Percentiles rank a stretch among this genome's conserved stretches.
phyloP scores from a whole-genome alignment of 2,888 invertebrate genomes.

The Hanleya hanleyi region DNA sequence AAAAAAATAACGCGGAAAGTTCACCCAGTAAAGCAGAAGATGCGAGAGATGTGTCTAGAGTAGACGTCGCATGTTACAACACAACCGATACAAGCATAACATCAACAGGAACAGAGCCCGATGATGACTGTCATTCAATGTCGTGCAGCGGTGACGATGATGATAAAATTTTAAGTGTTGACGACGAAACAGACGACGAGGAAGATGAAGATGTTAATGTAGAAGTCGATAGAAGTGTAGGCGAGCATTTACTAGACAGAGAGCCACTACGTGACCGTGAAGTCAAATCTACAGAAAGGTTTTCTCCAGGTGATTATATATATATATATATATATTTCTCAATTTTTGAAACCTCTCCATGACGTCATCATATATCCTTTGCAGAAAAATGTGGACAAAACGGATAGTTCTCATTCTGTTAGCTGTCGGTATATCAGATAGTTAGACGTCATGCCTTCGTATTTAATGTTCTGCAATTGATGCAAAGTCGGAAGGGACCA shows the following conservation, averaged over 20 bases:
- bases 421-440: too few species aligned
- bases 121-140: slow-evolving; percentile 3
- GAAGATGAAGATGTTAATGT: slow-evolving; percentile 9
- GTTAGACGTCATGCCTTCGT: too few species aligned
- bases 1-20: slow-evolving; percentile 4
- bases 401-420: too few species aligned
- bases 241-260: slow-evolving; percentile 9
- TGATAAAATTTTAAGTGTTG: slow-evolving; percentile 30
- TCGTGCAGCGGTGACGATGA: slow-evolving; percentile 15
- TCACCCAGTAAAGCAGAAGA: not conserved
- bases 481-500: too few species aligned
- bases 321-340: too few species aligned
- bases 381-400: too few species aligned
- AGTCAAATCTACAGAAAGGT: too few species aligned
- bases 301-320: too few species aligned
- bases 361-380: too few species aligned
- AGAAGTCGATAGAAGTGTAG: not conserved
- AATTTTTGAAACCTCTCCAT: too few species aligned
- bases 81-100: slow-evolving; percentile 8
- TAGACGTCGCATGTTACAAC: slow-evolving; percentile 14
- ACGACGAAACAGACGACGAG: slow-evolving; percentile 27
- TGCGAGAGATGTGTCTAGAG: not conserved
- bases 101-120: slow-evolving; percentile 17
- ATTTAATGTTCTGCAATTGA: too few species aligned
- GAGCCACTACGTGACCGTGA: slow-evolving; percentile 28